Base-by-base conservation (phyloP, 2,797 vertebrate genomes). In the Periophthalmus magnuspinnatus region DNA sequence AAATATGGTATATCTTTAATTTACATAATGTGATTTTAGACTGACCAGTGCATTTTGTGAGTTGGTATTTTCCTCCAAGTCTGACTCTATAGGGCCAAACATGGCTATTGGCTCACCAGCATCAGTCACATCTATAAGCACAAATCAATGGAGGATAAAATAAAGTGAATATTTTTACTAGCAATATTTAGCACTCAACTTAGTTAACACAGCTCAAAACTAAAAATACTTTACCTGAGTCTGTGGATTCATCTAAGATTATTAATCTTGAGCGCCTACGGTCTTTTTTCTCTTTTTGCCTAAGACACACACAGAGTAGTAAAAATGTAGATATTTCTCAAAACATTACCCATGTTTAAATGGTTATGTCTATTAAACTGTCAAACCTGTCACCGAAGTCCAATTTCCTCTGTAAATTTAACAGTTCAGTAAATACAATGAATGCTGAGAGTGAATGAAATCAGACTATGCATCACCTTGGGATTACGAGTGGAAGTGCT, bases 381-480 rank as follows among this genome's bases (percentile, higher is more conserved):
- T 81, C 86, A 83, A 78, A 89, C 86, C 6, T 38, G 34, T 78
- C 61, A 60, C 0, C 3, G 11, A 13, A 48, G 56, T 0, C 56
- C 60, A 56, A 1, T 5, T 0, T 70, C 64, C 72, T 89, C 90
- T 91, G 84, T 75, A 64, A 36, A 2, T 77, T 76, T 68, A 68
- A 13, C n/a, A 84, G 58, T 76, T 52, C 6, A 6, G 75, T 14
- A 76, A 73, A 0, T 9, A 64, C 64, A 65, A 17, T 65, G 70
- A 72, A 16, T 63, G 2, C 3, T 1, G 5, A 13, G 1, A 45
- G 5, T 3, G 22, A 65, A 64, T 33, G 22, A 2, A 3, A 36
- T 8, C 14, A 48, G 60, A 67, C 32, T 2, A 65, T 16, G 24
- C 16, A 9, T 21, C 19, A 86, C 87, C 83, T 84, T 88, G 24